A percentile compares a stretch with the other conserved stretches of the same genome.
phyloP scores from a whole-genome alignment of 2,113 vertebrate genomes.

The Xenopus laevis region DNA sequence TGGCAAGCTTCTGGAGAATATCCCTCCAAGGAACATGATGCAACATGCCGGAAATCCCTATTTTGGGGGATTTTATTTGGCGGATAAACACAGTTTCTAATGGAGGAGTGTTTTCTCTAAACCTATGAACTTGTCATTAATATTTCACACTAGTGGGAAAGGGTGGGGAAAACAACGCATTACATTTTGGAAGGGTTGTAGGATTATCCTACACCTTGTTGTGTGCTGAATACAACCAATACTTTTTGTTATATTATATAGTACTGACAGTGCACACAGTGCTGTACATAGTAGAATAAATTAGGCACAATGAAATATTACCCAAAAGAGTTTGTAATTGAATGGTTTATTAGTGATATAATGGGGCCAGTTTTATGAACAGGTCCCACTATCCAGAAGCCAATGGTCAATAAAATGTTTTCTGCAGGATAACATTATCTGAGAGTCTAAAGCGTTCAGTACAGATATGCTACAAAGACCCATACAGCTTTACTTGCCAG shows the following conservation, averaged over 20 bases:
- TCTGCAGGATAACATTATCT: too few species aligned
- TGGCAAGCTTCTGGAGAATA: constrained; percentile 7
- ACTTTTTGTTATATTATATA: constrained; percentile 40
- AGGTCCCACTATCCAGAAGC: too few species aligned
- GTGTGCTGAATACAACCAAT: constrained; percentile 28
- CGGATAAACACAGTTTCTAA: background rate
- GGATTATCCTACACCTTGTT: constrained; percentile 13
- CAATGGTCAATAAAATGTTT: too few species aligned
- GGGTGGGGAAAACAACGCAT: constrained; percentile 24
- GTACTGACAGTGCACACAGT: constrained; percentile 35
- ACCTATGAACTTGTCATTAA: constrained; percentile 29
- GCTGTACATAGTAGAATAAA: constrained; percentile 43
- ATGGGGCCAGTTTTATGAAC: background rate
- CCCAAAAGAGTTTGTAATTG: constrained; percentile 27
- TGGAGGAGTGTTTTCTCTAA: constrained; percentile 9
- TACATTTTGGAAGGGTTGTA: constrained; percentile 15
- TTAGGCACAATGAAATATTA: constrained; percentile 40
- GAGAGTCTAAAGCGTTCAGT: too few species aligned
- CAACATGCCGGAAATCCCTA: background rate
- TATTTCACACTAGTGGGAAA: constrained; percentile 31
- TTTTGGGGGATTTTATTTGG: constrained; percentile 20
- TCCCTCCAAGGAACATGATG: constrained; percentile 12
- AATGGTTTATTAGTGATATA: constrained; percentile 11
- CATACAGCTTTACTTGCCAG: too few species aligned
- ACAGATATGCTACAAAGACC: too few species aligned